These are phyloP conservation scores for Sturnira hondurensis DNA, from an alignment of 2,113 vertebrate genomes.

Conservation along the genomic window DNA sequence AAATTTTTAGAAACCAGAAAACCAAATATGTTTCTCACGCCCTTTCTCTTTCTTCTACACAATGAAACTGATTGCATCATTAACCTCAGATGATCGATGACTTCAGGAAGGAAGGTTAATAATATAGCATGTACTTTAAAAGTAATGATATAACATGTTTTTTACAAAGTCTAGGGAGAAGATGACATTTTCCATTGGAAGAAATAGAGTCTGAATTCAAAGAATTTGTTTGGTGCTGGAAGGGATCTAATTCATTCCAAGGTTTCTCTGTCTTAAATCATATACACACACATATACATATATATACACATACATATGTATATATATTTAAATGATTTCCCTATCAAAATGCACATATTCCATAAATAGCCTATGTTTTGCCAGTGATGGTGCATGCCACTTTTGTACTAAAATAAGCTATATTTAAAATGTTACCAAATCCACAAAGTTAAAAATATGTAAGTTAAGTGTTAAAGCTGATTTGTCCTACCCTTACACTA, in stretches of 20 bases:
- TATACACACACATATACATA: no score
- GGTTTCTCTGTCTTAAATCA: neutral
- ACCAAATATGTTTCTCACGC: neutral
- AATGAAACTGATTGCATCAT: neutral
- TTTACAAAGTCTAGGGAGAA: neutral
- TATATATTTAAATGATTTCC: neutral
- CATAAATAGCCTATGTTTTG: neutral
- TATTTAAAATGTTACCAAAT: neutral
- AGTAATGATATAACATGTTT: neutral
- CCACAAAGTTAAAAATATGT: neutral
- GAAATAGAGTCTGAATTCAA: neutral
- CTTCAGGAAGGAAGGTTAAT: neutral
- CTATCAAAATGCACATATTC: neutral
- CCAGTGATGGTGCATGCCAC: neutral
- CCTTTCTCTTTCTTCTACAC: neutral
- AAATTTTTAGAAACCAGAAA: neutral
- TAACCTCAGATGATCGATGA: neutral
- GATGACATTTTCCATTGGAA: neutral
- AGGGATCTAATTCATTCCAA: neutral
- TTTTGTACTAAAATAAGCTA: neutral
- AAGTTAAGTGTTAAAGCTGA: neutral
- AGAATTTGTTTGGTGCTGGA: neutral
- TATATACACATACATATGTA: no score
- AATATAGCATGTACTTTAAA: neutral
- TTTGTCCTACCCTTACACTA: neutral